Conservation (phyloP, 1,140 invertebrate genomes). For the Microplitis demolitor region DNA sequence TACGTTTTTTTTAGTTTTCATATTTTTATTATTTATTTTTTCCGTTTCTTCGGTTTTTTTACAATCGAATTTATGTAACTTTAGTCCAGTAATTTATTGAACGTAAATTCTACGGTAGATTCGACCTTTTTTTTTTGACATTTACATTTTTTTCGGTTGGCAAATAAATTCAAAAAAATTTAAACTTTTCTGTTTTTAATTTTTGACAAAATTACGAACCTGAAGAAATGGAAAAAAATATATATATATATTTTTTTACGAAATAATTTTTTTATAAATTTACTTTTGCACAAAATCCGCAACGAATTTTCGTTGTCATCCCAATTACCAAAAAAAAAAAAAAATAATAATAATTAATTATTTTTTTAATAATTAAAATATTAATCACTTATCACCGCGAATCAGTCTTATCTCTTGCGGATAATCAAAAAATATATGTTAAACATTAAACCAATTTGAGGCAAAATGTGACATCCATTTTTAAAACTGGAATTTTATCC, state of each 20-base stretch:
- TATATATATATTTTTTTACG: no score
- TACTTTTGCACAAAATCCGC: neutral
- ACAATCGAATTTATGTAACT: no score
- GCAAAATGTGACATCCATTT: neutral
- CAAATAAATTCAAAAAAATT: no score
- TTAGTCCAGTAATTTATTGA: no score
- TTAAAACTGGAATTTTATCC: no score
- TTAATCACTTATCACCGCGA: constrained; percentile 13
- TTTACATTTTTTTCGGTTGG: no score
- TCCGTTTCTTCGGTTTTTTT: no score
- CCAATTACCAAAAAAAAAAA: neutral
- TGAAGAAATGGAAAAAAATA: no score
- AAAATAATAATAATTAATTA: neutral
- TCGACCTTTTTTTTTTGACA: no score
- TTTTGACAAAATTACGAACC: neutral
- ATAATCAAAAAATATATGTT: constrained; percentile 11
- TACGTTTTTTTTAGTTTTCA: constrained; percentile 15
- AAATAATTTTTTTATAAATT: neutral
- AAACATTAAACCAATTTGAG: neutral
- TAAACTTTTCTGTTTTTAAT: neutral
- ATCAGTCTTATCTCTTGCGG: constrained; percentile 29
- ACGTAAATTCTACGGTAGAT: no score
- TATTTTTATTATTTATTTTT: no score
- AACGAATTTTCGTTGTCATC: neutral
- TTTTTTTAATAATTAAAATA: neutral